Conservation (phyloP, 2,888 invertebrate species). For the Melinaea menophilus region DNA sequence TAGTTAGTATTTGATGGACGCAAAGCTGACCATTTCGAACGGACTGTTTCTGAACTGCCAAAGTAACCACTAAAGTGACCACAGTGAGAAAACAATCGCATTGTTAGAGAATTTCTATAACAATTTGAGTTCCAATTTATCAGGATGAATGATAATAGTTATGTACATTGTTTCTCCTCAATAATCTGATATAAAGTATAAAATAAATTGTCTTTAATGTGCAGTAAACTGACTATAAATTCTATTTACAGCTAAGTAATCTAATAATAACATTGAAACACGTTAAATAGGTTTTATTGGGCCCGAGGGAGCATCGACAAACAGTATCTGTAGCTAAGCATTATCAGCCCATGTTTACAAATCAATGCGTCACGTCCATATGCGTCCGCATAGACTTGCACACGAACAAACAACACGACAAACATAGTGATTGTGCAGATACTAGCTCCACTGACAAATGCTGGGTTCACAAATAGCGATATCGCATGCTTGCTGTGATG, state of each 20-base stretch:
- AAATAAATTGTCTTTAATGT: background rate
- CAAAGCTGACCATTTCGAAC: constrained; percentile 59
- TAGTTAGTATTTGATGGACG: constrained; percentile 65
- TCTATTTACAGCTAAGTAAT: background rate
- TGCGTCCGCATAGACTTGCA: constrained; percentile 44
- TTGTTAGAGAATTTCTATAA: constrained; percentile 44
- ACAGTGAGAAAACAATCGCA: constrained; percentile 48
- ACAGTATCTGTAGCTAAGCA: constrained; percentile 30
- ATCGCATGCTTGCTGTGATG: constrained; percentile 58
- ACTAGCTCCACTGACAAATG: constrained; percentile 63
- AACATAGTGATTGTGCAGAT: constrained; percentile 57
- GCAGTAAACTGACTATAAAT: background rate
- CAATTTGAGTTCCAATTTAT: constrained; percentile 51
- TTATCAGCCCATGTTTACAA: constrained; percentile 47
- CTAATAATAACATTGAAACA: background rate
- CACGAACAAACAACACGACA: constrained; percentile 46
- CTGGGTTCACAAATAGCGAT: constrained; percentile 52
- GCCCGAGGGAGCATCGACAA: constrained; percentile 25
- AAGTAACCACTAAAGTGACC: constrained; percentile 45
- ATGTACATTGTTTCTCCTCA: constrained; percentile 33
- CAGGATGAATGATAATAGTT: constrained; percentile 55
- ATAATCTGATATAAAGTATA: background rate
- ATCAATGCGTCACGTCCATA: constrained; percentile 38
- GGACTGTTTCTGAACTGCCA: constrained; percentile 52
- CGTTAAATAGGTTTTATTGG: constrained; percentile 24